Evolutionary conservation across 2,113 vertebrate species (phyloP).

Genomic region (Gyps fulvus): DNA sequence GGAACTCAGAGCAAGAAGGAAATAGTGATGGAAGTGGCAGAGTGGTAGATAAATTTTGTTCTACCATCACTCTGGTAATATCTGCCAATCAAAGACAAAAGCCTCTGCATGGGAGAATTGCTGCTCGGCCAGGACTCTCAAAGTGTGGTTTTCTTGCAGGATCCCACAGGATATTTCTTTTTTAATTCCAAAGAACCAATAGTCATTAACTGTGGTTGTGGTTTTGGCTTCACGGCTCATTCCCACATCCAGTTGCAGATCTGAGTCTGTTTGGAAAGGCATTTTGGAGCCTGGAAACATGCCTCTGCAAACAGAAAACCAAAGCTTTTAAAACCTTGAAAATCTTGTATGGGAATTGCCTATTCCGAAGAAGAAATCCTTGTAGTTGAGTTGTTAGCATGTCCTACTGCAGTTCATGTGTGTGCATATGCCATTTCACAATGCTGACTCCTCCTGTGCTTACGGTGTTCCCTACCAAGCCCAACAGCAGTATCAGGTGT

Average conservation of each 20-base stretch:
- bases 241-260: conserved; percentile 26
- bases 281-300: not conserved
- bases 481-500: not conserved
- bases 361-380: not conserved
- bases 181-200: not conserved
- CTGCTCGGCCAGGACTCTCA: not conserved
- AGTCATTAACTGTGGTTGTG: conserved; percentile 4
- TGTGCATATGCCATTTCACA: not conserved
- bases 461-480: not conserved
- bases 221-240: conserved; percentile 24
- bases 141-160: not conserved
- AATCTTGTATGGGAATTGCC: not conserved
- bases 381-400: not conserved
- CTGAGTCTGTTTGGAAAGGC: not conserved
- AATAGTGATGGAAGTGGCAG: not conserved
- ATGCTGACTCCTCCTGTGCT: not conserved
- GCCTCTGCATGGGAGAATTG: not conserved
- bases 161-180: not conserved
- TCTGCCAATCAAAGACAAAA: not conserved
- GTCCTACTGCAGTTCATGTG: not conserved
- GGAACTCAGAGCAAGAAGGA: not conserved
- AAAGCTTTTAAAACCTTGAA: not conserved
- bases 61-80: not conserved
- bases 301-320: conserved; percentile 26
- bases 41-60: not conserved